Base-by-base conservation (phyloP, 2,888 invertebrate species). In the Scrobipalpa atriplicella region DNA sequence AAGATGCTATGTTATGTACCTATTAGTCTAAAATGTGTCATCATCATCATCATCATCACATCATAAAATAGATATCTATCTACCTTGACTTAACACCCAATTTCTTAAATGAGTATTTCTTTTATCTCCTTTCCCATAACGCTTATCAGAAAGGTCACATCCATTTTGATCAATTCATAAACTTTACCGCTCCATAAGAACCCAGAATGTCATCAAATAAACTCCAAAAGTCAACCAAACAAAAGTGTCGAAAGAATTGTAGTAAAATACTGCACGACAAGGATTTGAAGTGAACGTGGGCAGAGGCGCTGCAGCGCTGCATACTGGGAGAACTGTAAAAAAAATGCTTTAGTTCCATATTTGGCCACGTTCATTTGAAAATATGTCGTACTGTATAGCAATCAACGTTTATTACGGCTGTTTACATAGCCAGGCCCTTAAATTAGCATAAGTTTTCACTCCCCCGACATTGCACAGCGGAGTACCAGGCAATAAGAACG, bases 371-470 rank as follows among this genome's bases (percentile, higher is more conserved):
- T 2, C 13, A 41, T 13, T 41, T 41, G 3, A 41, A 41, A 7
- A 2, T 41, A 11, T 41, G 9, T 41, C 41, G 41, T 41, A 5
- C 41, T 5, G n/a, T 18, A 1, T 18, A 52, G 9, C 18, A 52
- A 19, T 19, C 7, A 56, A 56, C 29, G 10, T 29, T 29, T 56
- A 56, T 29, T 11, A 56, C 36, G 9, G 36, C 52, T 21, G 13
- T 56, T 56, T 56, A 21, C 19, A 13, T 3, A 2, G 7, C 54
- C 54, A 56, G 21, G 54, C 54, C 52, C 52, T 52, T 52, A 52
- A 56, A 54, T 54, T 56, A 56, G 38, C 58, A 58, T 38, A 38
- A 58, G 29, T 16, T 29, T 29, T 36, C n/a, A 58, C 58, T 58
- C 58, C 58, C 58, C 58, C 58, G 58, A 38, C 58, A 58, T 36